phyloP scores from a whole-genome alignment of 1,140 invertebrate species.

The Caenorhabditis tropicalis region DNA sequence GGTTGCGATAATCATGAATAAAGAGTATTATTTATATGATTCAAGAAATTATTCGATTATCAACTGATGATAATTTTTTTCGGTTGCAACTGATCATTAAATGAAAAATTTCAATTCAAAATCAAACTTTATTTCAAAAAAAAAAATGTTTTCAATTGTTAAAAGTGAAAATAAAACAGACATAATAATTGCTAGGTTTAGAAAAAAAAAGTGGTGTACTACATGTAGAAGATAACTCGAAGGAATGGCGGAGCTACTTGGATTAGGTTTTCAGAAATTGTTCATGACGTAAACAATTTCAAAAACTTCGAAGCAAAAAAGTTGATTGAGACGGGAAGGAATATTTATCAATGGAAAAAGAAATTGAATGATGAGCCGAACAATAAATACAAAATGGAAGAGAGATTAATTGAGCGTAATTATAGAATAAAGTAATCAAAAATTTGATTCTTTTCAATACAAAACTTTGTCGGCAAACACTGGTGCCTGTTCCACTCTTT shows the following conservation, averaged over 20 bases:
- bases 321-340: background rate
- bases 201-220: background rate
- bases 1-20: constrained; percentile 17
- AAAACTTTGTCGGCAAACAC: constrained; percentile 31
- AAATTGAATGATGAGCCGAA: background rate
- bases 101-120: too few species aligned
- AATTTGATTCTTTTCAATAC: background rate
- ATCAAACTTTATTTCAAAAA: too few species aligned
- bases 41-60: background rate
- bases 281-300: background rate
- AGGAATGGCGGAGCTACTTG: background rate
- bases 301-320: background rate
- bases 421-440: background rate
- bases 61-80: background rate
- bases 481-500: constrained; percentile 26
- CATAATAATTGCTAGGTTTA: too few species aligned
- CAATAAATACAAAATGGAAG: constrained; percentile 26
- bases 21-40: background rate
- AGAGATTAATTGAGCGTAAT: background rate
- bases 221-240: background rate
- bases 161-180: too few species aligned
- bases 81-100: too few species aligned
- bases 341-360: too few species aligned
- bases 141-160: too few species aligned
- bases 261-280: background rate